Base-by-base conservation (phyloP, 2,797 vertebrate species). In the Gymnoscopelus braueri region DNA sequence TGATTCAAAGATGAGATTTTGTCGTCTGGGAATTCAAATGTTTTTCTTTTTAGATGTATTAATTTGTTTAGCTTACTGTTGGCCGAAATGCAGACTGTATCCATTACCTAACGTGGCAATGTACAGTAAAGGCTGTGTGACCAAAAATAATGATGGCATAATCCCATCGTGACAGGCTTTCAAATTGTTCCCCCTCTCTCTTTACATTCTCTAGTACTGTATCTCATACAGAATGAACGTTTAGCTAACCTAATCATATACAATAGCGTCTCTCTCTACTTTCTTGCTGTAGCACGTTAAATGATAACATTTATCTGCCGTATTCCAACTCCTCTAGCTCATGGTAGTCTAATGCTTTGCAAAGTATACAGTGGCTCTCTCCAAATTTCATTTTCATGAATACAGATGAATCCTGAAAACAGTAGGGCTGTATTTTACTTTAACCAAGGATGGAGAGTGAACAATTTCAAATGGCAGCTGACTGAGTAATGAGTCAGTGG, bases 1-100 rank as follows among this genome's bases (percentile, higher is more conserved):
- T 91, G 88, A 87, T 77, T 90, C 70, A 23, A 52, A 78, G 77
- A 89, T 88, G 83, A 88, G 85, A 80, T 84, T 86, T 84, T 82
- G 73, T 83, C 88, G 74, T 83, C 72, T 78, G 70, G 74, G 66
- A 86, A 78, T 82, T 79, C 74, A 82, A 72, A 52, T 67, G 81
- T 48, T 51, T 49, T 74, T 9, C 73, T 79, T 75, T 44, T 44
- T 44, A 44, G 39, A 44, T 2, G 35, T 44, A 44, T 44, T 44
- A 9, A 10, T 44, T 44, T 44, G 1, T 44, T 44, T 39, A 39
- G 35, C 7, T 39, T 65, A 81, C 77, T 50, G 48, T 1, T 14
- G 55, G 44, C 72, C 57, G 72, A 80, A 57, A 61, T 23, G 4
- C 24, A 35, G 49, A 67, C 71, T 63, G 60, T 24, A 35, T 29